Evolutionary conservation across 2,797 vertebrate genomes (phyloP), one percentile per base, ranked within the genome.

Genomic region (Calcarius lapponicus): DNA sequence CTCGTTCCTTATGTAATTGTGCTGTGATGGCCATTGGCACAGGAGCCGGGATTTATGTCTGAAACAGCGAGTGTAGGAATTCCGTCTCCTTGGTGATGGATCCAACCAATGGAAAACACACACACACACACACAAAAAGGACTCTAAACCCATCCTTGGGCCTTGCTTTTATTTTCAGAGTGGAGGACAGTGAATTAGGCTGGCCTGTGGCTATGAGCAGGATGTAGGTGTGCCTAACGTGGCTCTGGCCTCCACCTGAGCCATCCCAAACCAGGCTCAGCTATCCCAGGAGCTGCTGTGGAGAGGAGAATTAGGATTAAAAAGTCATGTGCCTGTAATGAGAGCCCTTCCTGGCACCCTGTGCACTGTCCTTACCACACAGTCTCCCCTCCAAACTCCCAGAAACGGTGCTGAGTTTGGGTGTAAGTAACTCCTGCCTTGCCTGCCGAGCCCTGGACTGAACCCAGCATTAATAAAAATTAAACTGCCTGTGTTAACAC

Each of bases 1-100:
- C 73, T 5, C 1, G 3, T 28, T 38, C 70, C 56, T 95, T 92
- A 62, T 36, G 22, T 62, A 91, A 96, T 66, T 45, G 65, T 53
- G 87, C 87, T 13, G 70, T 7, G 82, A 53, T 86, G 88, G 85
- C 91, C 87, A 72, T 15, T 96, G 95, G 93, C 92, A 90, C 69
- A 56, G 80, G 38, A 72, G 45, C 10, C 0, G 13, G 85, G 66
- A 88, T 92, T 91, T 88, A 65, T 4, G 56, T 82, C 79, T 94
- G 9, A 92, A 92, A 58, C 76, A 58, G 90, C 0, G 0, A 88
- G 47, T 88, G 85, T 42, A 86, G 91, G 87, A 94, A 97, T 96
- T 91, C 0, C 0, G 95, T 97, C 91, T 96, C 96, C 96, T 97
- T 96, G 95, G 95, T 88, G 93, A 97, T n/a, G 51, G 83, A 94